Base-by-base conservation (phyloP, 2,797 vertebrate species). In the Emydoidea blandingii region DNA sequence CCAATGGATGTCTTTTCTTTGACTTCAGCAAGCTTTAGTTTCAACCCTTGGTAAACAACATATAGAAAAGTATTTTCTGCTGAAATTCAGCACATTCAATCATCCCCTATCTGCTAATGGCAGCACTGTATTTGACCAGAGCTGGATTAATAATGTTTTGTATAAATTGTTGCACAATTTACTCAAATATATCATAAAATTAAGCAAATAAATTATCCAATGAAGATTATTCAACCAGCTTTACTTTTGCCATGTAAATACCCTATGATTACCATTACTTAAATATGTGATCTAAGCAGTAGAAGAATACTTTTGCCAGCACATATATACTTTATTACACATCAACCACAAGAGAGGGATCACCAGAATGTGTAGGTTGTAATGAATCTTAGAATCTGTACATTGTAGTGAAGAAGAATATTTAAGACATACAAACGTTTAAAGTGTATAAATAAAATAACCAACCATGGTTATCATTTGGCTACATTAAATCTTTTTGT, bases 1-100 rank as follows among this genome's bases (percentile, higher is more conserved):
- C 15, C 59, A 57, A 29, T 57, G 27, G 10, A 29, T 12, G 12
- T 82, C 54, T 86, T 91, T 90, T 79, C 79, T 95, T 72, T 81
- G 88, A 95, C 83, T 94, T 91, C 59, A 92, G 37, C 83, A 92
- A 82, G 52, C 62, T 83, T 76, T 1, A 65, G 87, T 90, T 85
- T 87, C 93, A 85, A 54, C 34, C 16, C 85, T 86, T 14, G 16
- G 59, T 21, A n/a, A 82, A 54, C 52, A 53, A 19, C 7, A 15
- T 62, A 62, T 12, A 62, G 59, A 62, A 41, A 23, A 27, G 10
- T 54, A 95, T 86, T 92, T 93, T 12, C 59, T 93, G 53, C 83
- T 91, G 81, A 86, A 82, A 92, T 59, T 81, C 72, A 86, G 15
- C 0, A 1, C 68, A 76, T 78, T 91, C 85, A 87, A 19, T 29